Conservation (phyloP, 2,113 vertebrate genomes). For the Rissa tridactyla region DNA sequence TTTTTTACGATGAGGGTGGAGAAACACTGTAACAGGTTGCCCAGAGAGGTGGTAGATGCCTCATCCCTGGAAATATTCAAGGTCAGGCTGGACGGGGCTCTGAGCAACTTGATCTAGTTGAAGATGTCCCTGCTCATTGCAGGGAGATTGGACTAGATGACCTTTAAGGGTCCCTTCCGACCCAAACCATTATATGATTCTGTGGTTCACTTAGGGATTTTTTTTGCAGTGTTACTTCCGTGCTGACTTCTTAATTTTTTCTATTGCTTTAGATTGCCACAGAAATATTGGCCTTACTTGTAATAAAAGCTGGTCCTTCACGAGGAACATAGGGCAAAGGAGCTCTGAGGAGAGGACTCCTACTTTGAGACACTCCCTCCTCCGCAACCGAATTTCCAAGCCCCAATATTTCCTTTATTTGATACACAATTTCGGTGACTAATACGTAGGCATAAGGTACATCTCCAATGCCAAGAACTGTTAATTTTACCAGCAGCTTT, state of each 20-base stretch:
- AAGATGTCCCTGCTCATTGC: neutral
- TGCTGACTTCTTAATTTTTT: neutral
- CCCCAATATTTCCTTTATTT: neutral
- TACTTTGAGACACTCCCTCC: neutral
- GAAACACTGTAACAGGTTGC: neutral
- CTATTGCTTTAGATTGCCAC: neutral
- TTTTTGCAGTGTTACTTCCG: neutral
- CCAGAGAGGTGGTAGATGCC: neutral
- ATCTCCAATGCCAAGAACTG: neutral
- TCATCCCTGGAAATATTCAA: neutral
- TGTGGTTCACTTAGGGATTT: neutral
- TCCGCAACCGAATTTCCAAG: neutral
- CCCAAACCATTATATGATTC: neutral
- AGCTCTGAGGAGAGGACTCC: neutral
- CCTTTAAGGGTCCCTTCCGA: neutral
- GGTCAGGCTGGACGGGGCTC: fast-evolving
- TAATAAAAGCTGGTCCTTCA: neutral
- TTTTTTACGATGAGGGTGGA: neutral
- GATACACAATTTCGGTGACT: neutral
- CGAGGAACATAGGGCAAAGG: neutral
- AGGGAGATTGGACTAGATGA: neutral
- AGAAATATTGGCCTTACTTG: neutral
- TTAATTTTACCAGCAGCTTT: neutral
- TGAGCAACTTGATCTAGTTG: neutral
- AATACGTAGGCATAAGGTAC: neutral